These are phyloP conservation scores for Drosophila virilis DNA, from an alignment of 1,140 invertebrate species.

Conservation along the genomic window DNA sequence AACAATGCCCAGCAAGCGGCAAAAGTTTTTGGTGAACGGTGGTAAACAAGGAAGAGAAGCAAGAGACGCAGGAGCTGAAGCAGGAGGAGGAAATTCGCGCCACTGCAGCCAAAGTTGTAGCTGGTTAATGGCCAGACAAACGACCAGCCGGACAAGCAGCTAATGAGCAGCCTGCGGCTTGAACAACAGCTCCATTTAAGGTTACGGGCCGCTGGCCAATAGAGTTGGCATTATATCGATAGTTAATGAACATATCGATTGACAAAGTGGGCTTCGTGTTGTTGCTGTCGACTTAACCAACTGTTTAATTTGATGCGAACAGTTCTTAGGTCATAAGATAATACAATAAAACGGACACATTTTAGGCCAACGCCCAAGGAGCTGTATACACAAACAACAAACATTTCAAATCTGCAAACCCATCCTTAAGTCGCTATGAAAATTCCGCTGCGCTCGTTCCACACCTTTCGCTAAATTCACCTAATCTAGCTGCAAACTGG, in stretches of 20 bases:
- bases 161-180: slow-evolving; percentile 61
- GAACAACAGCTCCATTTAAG: slow-evolving; percentile 2
- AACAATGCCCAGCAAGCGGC: slow-evolving; percentile 73
- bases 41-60: too few species aligned
- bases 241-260: neutral
- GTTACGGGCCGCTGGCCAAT: neutral
- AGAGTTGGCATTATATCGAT: neutral
- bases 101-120: slow-evolving; percentile 52
- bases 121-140: slow-evolving; percentile 77
- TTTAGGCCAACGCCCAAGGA: too few species aligned
- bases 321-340: too few species aligned
- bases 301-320: too few species aligned
- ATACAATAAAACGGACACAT: too few species aligned
- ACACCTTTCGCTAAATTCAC: too few species aligned
- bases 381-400: too few species aligned
- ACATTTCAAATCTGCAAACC: too few species aligned
- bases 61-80: neutral
- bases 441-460: too few species aligned
- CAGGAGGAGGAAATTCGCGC: neutral
- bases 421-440: too few species aligned
- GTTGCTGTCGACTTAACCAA: too few species aligned
- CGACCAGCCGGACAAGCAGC: slow-evolving; percentile 66
- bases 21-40: slow-evolving; percentile 58
- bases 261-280: neutral
- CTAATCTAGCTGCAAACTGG: too few species aligned